Conservation (phyloP, 2,113 vertebrate genomes). For the Dascyllus trimaculatus region DNA sequence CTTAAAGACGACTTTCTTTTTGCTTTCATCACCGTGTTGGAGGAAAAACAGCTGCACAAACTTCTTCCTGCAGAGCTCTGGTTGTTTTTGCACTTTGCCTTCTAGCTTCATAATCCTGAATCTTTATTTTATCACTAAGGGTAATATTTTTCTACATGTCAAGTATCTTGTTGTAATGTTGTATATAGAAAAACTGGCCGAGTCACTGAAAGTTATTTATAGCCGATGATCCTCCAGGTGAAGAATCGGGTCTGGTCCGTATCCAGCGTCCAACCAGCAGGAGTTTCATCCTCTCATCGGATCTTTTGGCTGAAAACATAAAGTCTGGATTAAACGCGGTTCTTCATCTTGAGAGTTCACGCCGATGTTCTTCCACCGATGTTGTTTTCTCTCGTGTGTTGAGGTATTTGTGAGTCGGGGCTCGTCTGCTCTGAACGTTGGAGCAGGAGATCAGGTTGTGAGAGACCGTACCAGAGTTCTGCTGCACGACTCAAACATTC, state of each 20-base stretch:
- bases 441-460: conserved; percentile 7
- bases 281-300: no score
- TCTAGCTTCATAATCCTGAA: conserved; percentile 50
- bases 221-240: conserved; percentile 5
- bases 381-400: not conserved
- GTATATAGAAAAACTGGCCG: conserved; percentile 19
- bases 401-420: not conserved
- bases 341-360: conserved; percentile 8
- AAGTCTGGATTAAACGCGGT: not conserved
- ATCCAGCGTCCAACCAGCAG: not conserved
- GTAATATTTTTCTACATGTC: conserved; percentile 62
- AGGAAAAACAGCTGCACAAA: not conserved
- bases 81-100: conserved; percentile 72
- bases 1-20: no score
- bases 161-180: conserved; percentile 30
- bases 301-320: no score
- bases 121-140: conserved; percentile 51
- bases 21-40: not conserved
- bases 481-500: not conserved
- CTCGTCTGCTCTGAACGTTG: not conserved
- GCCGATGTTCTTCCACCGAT: conserved; percentile 6
- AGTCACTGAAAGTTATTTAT: conserved; percentile 47
- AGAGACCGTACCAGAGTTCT: not conserved
- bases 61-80: not conserved
- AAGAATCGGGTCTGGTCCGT: not conserved